Evolutionary conservation across 2,888 invertebrate genomes (phyloP), one percentile per base, ranked within the genome.

Genomic region (Linyphia triangularis): DNA sequence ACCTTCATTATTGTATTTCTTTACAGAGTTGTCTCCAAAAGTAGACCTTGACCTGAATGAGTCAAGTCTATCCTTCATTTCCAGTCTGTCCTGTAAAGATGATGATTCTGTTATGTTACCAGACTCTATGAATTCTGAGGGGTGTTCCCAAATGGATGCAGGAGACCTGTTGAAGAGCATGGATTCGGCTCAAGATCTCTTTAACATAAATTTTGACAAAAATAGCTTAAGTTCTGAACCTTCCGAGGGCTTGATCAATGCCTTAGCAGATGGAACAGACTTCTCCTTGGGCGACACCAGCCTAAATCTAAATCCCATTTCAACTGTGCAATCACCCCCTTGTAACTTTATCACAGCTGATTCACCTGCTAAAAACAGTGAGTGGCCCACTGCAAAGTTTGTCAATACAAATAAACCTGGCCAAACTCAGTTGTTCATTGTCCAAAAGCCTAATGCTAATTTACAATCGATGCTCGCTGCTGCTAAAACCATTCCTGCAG

Each of bases 1-100:
- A 63, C n/a, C 16, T 69, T 19, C 6, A 33, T 37, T 33, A 19
- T 22, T 40, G n/a, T n/a, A n/a, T 37, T 73, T 37, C 33, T 16
- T 83, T 77, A 6, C 77, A 86, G 88, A 88, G 61, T 33, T 82
- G 6, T 88, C 88, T 10, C 88, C 88, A 1, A 88, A 88, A 73
- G 43, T 73, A 13, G 86, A 88, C 61, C 37, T 81, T 26, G 88
- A 88, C 28, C 63, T 88, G 19, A 88, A 51, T 51, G 88, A 88
- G 40, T 59, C 88, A 4, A 83, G 70, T 28, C 28, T 83, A 13
- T 82, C 88, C 9, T 82, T 88, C 61, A 82, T 82, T 43, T 83
- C 88, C n/a, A 75, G 81, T 19, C 19, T 88, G 13, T 59, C 81
- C 7, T 88, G 75, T 67, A 88, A 88, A 61, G 88, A 88, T 40